Conservation (phyloP, 2,888 invertebrate genomes). For the Malacosoma neustria region DNA sequence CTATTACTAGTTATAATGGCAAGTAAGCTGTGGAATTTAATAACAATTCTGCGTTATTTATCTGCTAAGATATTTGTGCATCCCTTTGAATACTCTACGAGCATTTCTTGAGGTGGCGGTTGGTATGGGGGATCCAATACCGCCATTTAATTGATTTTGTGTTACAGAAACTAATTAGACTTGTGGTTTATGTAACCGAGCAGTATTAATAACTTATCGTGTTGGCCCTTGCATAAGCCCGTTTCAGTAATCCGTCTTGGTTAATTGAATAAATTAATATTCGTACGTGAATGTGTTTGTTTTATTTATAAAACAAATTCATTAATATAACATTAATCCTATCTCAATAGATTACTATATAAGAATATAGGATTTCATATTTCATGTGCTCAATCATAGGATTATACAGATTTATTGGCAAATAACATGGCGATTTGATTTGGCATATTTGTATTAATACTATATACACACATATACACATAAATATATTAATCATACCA, state of each 20-base stretch:
- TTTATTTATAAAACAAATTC: too few species aligned
- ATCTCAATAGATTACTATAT: background rate
- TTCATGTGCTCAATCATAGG: too few species aligned
- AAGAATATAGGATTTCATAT: background rate
- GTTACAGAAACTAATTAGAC: conserved; percentile 67
- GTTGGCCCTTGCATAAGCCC: conserved; percentile 46
- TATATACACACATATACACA: background rate
- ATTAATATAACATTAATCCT: background rate
- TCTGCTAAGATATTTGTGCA: conserved; percentile 28
- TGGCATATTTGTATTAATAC: background rate
- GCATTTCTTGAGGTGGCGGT: conserved; percentile 58
- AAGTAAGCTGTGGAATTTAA: conserved; percentile 27
- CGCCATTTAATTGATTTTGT: conserved; percentile 67
- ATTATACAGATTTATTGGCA: too few species aligned
- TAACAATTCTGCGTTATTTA: conserved; percentile 29
- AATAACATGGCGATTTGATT: too few species aligned
- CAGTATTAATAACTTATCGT: conserved; percentile 57
- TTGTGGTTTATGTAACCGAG: conserved; percentile 63
- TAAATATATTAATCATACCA: too few species aligned
- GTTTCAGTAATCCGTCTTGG: conserved; percentile 34
- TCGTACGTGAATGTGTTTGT: conserved; percentile 5
- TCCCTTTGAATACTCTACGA: conserved; percentile 46
- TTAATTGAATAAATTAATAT: conserved; percentile 39
- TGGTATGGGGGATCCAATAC: conserved; percentile 37
- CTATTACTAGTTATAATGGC: too few species aligned